Evolutionary conservation across 2,888 invertebrate species (phyloP).

Genomic region (Chironomus riparius): DNA sequence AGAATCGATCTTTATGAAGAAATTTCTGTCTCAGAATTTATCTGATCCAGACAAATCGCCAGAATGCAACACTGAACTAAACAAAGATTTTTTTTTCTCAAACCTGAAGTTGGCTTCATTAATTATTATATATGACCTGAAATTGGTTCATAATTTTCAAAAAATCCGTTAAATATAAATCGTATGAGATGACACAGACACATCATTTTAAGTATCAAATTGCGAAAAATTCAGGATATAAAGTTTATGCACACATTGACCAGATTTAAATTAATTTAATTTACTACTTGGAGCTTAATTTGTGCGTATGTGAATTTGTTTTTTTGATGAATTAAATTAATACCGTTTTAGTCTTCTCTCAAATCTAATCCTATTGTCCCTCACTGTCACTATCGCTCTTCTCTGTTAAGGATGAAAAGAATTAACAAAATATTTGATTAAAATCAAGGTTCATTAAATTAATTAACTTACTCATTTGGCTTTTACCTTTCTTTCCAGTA

Average conservation of each 20-base stretch:
- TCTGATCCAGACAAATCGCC: too few species aligned
- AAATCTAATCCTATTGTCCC: constrained; percentile 60
- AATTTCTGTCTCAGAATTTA: too few species aligned
- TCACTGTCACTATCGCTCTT: constrained; percentile 92
- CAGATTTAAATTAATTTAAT: constrained; percentile 22
- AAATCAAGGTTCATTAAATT: neutral
- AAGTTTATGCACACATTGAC: constrained; percentile 16
- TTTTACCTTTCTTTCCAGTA: constrained; percentile 82
- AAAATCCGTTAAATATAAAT: neutral
- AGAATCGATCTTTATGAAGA: too few species aligned
- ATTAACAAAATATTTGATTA: constrained; percentile 19
- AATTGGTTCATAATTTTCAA: too few species aligned
- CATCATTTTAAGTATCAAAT: neutral
- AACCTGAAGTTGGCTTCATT: too few species aligned
- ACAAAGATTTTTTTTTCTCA: too few species aligned
- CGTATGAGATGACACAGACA: neutral
- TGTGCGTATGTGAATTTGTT: neutral
- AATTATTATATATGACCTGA: too few species aligned
- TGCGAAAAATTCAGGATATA: neutral
- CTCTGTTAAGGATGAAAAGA: constrained; percentile 51
- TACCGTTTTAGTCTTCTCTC: neutral
- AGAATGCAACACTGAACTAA: too few species aligned
- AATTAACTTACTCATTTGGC: constrained; percentile 26
- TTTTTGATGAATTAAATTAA: neutral
- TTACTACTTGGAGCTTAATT: neutral